These are phyloP conservation scores for Heteromormyrus szaboi DNA, from an alignment of 2,797 vertebrate genomes.

Conservation along the genomic window DNA sequence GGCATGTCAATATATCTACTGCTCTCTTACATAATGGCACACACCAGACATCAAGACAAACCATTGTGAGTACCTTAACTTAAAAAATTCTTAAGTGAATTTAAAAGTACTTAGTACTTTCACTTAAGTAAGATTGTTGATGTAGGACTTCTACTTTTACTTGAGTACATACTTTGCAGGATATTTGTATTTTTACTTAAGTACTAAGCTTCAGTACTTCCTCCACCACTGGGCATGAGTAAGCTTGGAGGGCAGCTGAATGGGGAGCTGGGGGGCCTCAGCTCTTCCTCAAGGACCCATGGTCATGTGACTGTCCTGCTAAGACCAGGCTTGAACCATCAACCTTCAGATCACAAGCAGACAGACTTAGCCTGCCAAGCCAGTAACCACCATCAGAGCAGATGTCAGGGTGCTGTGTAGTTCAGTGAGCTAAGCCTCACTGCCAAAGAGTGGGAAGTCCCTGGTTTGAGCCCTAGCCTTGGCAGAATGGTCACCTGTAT, in stretches of 20 bases:
- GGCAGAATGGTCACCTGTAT: neutral
- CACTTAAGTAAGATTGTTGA: too few species aligned
- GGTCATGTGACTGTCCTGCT: neutral
- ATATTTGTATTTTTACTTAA: too few species aligned
- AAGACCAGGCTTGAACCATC: neutral
- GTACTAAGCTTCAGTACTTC: too few species aligned
- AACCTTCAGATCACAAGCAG: neutral
- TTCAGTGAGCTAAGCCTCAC: neutral
- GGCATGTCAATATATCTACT: too few species aligned
- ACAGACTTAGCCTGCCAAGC: neutral
- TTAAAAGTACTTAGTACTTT: too few species aligned
- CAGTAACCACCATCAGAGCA: neutral
- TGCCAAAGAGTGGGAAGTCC: neutral
- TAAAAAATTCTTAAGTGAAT: too few species aligned
- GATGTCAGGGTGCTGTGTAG: neutral
- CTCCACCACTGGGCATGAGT: neutral
- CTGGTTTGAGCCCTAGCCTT: neutral
- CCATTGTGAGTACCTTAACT: too few species aligned
- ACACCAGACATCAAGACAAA: too few species aligned
- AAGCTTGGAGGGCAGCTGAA: neutral
- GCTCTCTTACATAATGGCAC: too few species aligned
- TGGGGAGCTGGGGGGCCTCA: neutral
- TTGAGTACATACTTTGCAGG: too few species aligned
- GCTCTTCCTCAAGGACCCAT: neutral
- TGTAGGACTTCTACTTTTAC: too few species aligned